phyloP scores from a whole-genome alignment of 2,888 invertebrate genomes.

The Pyrochroa serraticornis region DNA sequence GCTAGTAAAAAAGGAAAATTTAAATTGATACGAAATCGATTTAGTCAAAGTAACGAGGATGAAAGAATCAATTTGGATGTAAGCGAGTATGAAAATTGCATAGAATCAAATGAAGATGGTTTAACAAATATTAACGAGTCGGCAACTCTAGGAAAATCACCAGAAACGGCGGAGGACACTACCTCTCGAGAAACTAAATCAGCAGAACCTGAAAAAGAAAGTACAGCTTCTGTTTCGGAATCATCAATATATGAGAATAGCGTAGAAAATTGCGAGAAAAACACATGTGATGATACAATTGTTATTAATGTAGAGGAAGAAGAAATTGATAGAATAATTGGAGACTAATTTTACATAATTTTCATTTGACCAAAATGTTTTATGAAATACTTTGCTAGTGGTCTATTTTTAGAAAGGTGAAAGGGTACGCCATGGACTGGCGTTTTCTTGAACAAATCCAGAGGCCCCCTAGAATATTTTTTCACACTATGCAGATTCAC shows the following conservation, averaged over 20 bases:
- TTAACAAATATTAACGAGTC: neutral
- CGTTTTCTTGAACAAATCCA: no score
- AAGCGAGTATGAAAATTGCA: neutral
- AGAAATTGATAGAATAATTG: constrained; percentile 43
- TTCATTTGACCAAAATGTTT: neutral
- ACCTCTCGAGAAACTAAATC: neutral
- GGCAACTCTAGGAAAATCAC: neutral
- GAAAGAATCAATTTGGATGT: constrained; percentile 22
- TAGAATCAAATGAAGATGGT: constrained; percentile 1
- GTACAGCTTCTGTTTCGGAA: neutral
- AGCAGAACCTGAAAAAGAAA: neutral
- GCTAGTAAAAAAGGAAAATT: constrained; percentile 8
- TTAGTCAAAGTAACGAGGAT: neutral
- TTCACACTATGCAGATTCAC: no score
- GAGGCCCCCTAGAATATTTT: no score
- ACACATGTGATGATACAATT: constrained; percentile 34
- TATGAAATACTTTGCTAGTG: neutral
- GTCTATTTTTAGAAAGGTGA: neutral
- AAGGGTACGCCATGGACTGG: no score
- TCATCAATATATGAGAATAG: neutral
- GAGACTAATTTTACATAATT: constrained; percentile 30
- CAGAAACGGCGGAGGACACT: neutral
- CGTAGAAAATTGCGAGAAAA: constrained; percentile 15
- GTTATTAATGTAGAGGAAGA: constrained; percentile 42
- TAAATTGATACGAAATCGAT: constrained; percentile 9